Conservation (phyloP, 2,113 vertebrate species). For the Oryzias curvinotus region DNA sequence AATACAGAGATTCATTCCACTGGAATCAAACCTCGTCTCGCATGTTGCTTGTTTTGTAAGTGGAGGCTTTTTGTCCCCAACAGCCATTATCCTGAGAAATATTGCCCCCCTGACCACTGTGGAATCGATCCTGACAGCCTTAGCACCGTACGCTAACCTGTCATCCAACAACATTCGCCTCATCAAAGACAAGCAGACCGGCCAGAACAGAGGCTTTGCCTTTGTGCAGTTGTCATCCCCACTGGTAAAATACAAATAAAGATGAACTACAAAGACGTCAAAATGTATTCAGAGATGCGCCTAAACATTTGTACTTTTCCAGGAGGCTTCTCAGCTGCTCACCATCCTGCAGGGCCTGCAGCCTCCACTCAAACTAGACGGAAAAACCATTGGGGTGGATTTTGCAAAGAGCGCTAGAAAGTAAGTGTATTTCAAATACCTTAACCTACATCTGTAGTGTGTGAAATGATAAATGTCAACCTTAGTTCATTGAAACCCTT, state of each 20-base stretch:
- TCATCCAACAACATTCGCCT: conserved; percentile 95
- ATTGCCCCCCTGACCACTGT: conserved; percentile 92
- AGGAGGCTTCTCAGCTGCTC: conserved; percentile 97
- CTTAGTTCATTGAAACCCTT: no score
- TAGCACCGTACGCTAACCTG: conserved; percentile 95
- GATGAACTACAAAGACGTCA: not conserved
- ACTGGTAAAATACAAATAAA: conserved; percentile 78
- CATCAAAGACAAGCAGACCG: conserved; percentile 98
- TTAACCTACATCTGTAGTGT: no score
- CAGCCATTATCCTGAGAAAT: conserved; percentile 97
- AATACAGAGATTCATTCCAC: not conserved
- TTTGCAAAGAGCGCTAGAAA: conserved; percentile 98
- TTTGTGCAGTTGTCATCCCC: conserved; percentile 97
- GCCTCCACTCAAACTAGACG: conserved; percentile 94
- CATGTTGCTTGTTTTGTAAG: not conserved
- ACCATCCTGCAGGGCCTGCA: conserved; percentile 95
- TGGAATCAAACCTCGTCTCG: not conserved
- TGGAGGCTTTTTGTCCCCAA: conserved; percentile 6
- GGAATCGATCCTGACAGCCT: conserved; percentile 91
- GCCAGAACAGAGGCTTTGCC: conserved; percentile 96
- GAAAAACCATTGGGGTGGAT: conserved; percentile 97
- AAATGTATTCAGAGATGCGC: not conserved
- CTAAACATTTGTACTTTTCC: conserved; percentile 4
- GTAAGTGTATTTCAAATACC: conserved; percentile 74
- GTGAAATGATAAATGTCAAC: no score